Base-by-base conservation (phyloP, 2,888 invertebrate genomes). In the Geotrupes spiniger region DNA sequence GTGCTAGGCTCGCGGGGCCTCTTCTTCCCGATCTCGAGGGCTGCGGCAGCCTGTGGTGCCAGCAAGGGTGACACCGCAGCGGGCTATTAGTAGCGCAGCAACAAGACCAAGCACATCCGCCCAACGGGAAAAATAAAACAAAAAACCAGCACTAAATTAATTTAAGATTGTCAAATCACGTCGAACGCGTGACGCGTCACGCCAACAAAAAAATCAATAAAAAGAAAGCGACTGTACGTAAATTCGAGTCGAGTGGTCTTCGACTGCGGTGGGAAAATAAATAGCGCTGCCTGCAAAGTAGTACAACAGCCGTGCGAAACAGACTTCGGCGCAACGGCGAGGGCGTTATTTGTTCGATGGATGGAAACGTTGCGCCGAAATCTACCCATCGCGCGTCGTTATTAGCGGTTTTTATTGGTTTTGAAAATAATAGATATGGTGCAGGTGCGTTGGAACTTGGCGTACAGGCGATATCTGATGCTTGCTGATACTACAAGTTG, bases 1-100 rank as follows among this genome's bases (percentile, higher is more conserved):
- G 81, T 71, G 65, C 72, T 70, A 74, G 81, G 78, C 78, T 86
- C 85, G 78, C 84, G 87, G 83, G 92, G 87, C 82, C 93, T 91
- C 86, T 93, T 93, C 89, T 92, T 92, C 86, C 90, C 91, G 80
- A 87, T 82, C 84, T 91, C 89, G 84, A 88, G 82, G 80, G 82
- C 79, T 77, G 82, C 81, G 77, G 85, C 81, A 76, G 81, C 74
- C 64, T 69, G 70, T 56, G 69, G 77, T 79, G 83, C 81, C 81
- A 81, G 78, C 76, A 80, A 78, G 70, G 78, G 75, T 69, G 79
- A 76, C 69, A 76, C 76, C 71, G 77, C 72, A 68, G 77, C 74
- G 71, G 73, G 72, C 73, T 74, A 74, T 73, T 74, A 73, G 73
- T 73, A 72, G 69, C 68, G 68, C 69, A 73, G 77, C 76, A 66